Evolutionary conservation across 2,888 invertebrate genomes (phyloP).

Genomic region (Alloplasta piceator): DNA sequence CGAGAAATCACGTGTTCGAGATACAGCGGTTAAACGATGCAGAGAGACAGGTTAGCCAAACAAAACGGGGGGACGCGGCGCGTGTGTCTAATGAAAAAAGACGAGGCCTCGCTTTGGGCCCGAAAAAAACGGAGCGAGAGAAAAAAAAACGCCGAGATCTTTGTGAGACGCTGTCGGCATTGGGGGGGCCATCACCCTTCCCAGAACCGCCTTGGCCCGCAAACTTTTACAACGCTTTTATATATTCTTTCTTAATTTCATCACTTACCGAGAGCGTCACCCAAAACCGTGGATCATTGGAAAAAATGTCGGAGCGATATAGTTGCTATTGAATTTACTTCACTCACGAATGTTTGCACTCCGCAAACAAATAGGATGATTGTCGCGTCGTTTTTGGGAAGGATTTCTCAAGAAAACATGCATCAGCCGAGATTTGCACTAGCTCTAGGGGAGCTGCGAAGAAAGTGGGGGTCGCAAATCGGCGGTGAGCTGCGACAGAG

Average conservation of each 20-base stretch:
- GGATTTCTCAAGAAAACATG: conserved; percentile 82
- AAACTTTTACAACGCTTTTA: conserved; percentile 70
- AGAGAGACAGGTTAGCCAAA: conserved; percentile 76
- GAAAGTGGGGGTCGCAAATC: conserved; percentile 52
- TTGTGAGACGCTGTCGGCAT: conserved; percentile 78
- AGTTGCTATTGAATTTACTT: conserved; percentile 49
- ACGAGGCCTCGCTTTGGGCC: conserved; percentile 56
- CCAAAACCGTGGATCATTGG: conserved; percentile 27
- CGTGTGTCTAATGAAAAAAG: conserved; percentile 34
- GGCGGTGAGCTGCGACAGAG: background rate
- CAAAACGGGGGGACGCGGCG: conserved; percentile 64
- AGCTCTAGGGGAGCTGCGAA: conserved; percentile 77
- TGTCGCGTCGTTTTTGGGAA: conserved; percentile 79
- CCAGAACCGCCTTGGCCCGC: conserved; percentile 76
- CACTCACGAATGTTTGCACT: conserved; percentile 74
- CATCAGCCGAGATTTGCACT: conserved; percentile 82
- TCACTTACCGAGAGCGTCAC: conserved; percentile 45
- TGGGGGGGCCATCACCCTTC: conserved; percentile 80
- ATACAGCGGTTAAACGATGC: conserved; percentile 51
- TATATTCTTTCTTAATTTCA: conserved; percentile 72
- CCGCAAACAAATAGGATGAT: conserved; percentile 67
- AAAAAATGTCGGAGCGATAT: background rate
- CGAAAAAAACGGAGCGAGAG: no score
- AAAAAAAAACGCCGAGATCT: conserved; percentile 57
- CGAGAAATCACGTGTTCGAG: conserved; percentile 77